Evolutionary conservation across 2,113 vertebrate genomes (phyloP).

Genomic region (Calyptommatus sinebrachiatus): DNA sequence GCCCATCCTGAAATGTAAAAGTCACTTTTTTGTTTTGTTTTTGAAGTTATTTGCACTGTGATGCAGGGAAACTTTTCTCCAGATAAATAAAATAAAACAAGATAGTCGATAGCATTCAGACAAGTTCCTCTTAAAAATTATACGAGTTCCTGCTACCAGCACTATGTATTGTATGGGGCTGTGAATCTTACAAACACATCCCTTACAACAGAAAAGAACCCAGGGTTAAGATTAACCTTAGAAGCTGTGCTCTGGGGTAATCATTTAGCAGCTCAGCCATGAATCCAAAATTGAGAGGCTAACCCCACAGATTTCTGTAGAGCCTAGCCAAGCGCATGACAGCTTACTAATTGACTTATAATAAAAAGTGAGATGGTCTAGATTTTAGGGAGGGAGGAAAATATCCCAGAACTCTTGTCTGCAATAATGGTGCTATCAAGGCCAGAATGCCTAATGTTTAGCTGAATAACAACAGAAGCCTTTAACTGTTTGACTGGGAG

Average conservation of each 20-base stretch:
- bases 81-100: neutral
- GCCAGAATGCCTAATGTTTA: neutral
- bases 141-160: neutral
- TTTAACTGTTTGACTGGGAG: neutral
- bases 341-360: neutral
- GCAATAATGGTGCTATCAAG: fast-evolving
- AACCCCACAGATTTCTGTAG: neutral
- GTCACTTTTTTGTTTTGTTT: neutral
- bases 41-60: neutral
- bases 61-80: neutral
- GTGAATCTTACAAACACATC: neutral
- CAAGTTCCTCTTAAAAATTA: neutral
- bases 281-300: neutral
- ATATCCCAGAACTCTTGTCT: neutral
- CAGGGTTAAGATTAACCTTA: neutral
- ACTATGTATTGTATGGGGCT: neutral
- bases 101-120: neutral
- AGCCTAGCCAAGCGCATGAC: neutral
- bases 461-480: neutral
- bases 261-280: neutral
- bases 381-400: neutral
- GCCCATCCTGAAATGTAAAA: neutral
- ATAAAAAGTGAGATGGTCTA: neutral
- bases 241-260: neutral
- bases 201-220: neutral